Evolutionary conservation across 2,113 vertebrate genomes (phyloP).

Genomic region (Catharus fuscescens): DNA sequence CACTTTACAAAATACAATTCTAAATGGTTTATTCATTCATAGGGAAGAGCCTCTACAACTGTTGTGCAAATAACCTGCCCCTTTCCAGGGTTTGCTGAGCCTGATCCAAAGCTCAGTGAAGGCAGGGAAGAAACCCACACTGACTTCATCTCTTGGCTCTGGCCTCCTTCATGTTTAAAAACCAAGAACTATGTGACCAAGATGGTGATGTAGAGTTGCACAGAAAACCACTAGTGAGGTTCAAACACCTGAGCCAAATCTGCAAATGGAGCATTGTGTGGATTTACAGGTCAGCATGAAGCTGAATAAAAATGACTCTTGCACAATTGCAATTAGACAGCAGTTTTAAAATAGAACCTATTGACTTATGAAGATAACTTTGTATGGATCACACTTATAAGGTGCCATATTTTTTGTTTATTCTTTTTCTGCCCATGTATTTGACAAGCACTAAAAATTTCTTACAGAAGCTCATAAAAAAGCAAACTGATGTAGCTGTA

Average conservation of each 20-base stretch:
- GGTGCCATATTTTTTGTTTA: background rate
- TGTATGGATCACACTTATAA: background rate
- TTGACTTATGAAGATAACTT: background rate
- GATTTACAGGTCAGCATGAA: background rate
- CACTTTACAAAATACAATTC: slow-evolving; percentile 74
- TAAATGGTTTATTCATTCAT: slow-evolving; percentile 74
- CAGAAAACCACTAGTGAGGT: background rate
- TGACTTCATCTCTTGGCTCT: background rate
- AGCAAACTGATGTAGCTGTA: background rate
- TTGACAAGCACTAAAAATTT: background rate
- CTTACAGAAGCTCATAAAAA: background rate
- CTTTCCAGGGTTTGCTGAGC: slow-evolving; percentile 3
- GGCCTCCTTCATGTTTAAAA: background rate
- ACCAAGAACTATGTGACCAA: background rate
- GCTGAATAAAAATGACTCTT: background rate
- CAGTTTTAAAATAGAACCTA: background rate
- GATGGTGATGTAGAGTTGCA: background rate
- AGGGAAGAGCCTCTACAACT: slow-evolving; percentile 57
- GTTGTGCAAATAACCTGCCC: slow-evolving; percentile 58
- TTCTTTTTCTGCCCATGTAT: background rate
- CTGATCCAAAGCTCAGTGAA: background rate
- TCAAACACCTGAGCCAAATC: background rate
- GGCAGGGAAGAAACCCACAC: background rate
- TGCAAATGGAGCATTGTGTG: background rate
- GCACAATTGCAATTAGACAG: background rate